Conservation (phyloP, 2,888 invertebrate species). For the Nasonovia ribisnigri region DNA sequence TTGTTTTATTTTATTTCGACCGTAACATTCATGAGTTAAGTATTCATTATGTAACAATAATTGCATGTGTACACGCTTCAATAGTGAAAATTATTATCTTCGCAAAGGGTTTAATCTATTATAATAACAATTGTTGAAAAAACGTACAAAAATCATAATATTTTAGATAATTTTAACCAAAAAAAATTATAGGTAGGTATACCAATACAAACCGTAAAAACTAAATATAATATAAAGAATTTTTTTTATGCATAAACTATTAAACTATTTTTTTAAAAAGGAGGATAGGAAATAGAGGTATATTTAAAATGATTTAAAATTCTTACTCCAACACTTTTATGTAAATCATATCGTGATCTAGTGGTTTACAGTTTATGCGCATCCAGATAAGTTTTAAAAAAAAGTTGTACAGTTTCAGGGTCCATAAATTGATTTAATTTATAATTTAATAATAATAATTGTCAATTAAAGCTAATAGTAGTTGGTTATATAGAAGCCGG, state of each 20-base stretch:
- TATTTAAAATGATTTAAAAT: neutral
- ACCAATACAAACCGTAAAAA: neutral
- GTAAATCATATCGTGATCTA: neutral
- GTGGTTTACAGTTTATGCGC: neutral
- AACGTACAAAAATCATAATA: neutral
- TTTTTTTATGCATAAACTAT: neutral
- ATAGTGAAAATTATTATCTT: constrained; percentile 37
- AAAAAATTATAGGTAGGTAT: neutral
- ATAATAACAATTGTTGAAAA: neutral
- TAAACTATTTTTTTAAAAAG: too few relatives aligned
- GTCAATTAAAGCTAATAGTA: neutral
- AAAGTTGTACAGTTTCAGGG: neutral
- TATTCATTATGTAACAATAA: constrained; percentile 55
- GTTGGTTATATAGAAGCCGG: neutral
- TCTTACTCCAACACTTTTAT: neutral
- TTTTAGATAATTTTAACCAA: neutral
- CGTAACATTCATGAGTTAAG: constrained; percentile 55
- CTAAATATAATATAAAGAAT: neutral
- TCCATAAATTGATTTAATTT: neutral
- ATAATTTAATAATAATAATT: neutral
- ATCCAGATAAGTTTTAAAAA: neutral
- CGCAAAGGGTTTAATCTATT: constrained; percentile 22
- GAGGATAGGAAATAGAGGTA: neutral
- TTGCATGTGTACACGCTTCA: constrained; percentile 49
- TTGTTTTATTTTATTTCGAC: constrained; percentile 59